These are phyloP conservation scores for Caerostris darwini DNA, from an alignment of 1,140 invertebrate species.

Conservation along the genomic window DNA sequence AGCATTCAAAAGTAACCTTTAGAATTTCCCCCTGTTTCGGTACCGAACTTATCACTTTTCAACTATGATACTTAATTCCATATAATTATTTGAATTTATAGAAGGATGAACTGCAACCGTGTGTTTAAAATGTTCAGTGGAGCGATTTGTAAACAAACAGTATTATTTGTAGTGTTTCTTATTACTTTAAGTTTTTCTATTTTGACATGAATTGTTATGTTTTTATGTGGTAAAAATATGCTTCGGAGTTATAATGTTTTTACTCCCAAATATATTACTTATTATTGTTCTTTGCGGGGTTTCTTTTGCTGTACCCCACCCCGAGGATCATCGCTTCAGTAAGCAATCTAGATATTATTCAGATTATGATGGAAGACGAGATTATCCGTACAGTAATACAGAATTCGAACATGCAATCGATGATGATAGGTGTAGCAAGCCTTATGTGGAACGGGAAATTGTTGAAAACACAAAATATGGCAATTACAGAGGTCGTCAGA, in stretches of 20 bases:
- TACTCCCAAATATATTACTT: not conserved
- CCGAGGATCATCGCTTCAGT: slow-evolving; percentile 24
- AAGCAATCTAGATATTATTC: slow-evolving; percentile 28
- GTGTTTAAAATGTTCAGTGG: not conserved
- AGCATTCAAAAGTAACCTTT: too few species aligned
- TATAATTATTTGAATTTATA: too few species aligned
- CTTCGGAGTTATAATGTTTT: slow-evolving; percentile 4
- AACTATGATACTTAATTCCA: too few species aligned
- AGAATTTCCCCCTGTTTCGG: too few species aligned
- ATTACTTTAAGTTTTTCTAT: not conserved
- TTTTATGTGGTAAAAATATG: slow-evolving; percentile 18
- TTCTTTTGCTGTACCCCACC: not conserved
- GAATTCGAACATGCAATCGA: slow-evolving; percentile 70
- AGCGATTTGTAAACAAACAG: slow-evolving; percentile 48
- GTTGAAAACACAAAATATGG: slow-evolving; percentile 77
- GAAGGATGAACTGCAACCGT: not conserved
- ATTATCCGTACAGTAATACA: slow-evolving; percentile 62
- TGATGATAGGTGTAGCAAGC: slow-evolving; percentile 36
- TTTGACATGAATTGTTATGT: not conserved
- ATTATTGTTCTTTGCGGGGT: not conserved
- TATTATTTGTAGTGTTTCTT: too few species aligned
- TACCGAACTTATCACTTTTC: too few species aligned
- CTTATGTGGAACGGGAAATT: not conserved
- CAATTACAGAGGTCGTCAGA: slow-evolving; percentile 74
- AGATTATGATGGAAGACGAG: slow-evolving; percentile 40